A percentile compares a stretch with the other conserved stretches of the same genome.
Evolutionary conservation across 92 coral and sea anemone species (phyloP).

Genomic region (Paramuricea clavata): DNA sequence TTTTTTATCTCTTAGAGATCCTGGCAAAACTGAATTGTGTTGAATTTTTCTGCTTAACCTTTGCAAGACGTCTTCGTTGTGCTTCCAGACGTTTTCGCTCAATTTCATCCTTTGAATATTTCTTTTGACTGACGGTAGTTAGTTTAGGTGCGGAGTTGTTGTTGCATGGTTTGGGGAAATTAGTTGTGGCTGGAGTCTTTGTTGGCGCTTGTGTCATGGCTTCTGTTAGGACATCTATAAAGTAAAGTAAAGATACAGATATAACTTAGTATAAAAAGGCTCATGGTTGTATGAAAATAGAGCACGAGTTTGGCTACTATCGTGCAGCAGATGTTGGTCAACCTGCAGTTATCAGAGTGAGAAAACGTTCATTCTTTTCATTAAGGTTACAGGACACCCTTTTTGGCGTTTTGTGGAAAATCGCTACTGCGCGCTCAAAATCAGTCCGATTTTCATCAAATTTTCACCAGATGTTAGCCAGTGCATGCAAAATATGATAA

Average conservation of each 20-base stretch:
- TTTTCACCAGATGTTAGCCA: too few species aligned
- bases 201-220: neutral
- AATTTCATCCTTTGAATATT: conserved; percentile 14
- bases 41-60: conserved; percentile 13
- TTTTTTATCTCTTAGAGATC: neutral
- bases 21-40: neutral
- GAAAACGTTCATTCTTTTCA: too few species aligned
- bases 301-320: too few species aligned
- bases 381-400: too few species aligned
- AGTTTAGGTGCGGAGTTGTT: neutral
- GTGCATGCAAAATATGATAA: too few species aligned
- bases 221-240: neutral
- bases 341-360: too few species aligned
- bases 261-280: too few species aligned
- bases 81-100: conserved; percentile 34
- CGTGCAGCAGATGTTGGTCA: too few species aligned
- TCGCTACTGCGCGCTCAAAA: too few species aligned
- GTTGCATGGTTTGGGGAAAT: neutral
- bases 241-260: neutral
- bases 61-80: conserved; percentile 32
- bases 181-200: neutral
- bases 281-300: too few species aligned
- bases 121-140: neutral
- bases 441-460: too few species aligned
- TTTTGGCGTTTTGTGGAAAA: too few species aligned